Base-by-base conservation (phyloP, 2,113 vertebrate species). In the Channa argus region DNA sequence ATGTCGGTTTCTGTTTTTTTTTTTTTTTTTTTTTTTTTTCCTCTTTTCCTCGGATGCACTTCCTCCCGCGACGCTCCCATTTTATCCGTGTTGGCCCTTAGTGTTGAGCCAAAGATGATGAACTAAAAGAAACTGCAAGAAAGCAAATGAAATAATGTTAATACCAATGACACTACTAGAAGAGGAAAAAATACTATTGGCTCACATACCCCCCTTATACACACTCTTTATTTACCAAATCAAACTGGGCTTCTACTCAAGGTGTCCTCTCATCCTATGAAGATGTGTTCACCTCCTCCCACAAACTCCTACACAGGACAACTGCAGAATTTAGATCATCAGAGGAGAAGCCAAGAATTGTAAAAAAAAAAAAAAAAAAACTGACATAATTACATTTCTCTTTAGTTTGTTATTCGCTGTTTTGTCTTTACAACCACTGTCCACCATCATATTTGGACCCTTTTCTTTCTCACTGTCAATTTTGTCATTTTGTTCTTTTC, bases 221-320 rank as follows among this genome's bases (percentile, higher is more conserved):
- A 53, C 38, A 71, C 45, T 59, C 50, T 13, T 43, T 62, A 37
- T 75, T 63, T 50, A 68, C 9, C 41, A 63, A 64, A 77, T 71
- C 44, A 49, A 62, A 54, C 72, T 60, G 63, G 71, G 74, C 77
- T 67, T 59, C 15, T 13, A 45, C 44, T 77, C 64, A 49, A 82
- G 14, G 75, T 76, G 63, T 78, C 67, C 37, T 77, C 59, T 81
- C 62, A 50, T 49, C 60, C 38, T 73, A 67, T 39, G 54, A 59
- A 72, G 63, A 49, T 68, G 73, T 62, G 56, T 67, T 82, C 61
- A 74, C 72, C 76, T 83, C 79, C 77, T 80, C 84, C 87, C 34
- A 78, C 79, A 0, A 44, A 79, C 79, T 83, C 84, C 79, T 0
- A 72, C 83, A 54, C 66, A 7, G 46, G 41, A 55, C 63, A 65